These are phyloP conservation scores for Pissodes strobi DNA, from an alignment of 1,140 invertebrate genomes.

Conservation along the genomic window DNA sequence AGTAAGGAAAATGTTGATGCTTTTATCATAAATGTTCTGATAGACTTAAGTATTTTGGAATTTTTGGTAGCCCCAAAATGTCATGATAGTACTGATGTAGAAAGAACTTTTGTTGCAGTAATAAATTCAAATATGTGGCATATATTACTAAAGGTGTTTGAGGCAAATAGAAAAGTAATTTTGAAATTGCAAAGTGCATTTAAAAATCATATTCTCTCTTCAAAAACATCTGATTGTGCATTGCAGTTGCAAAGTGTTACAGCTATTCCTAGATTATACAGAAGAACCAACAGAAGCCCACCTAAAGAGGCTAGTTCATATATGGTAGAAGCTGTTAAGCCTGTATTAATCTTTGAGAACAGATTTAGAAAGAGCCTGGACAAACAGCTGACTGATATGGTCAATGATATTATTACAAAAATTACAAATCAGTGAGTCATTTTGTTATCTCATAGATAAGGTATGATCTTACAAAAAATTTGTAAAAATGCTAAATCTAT, in stretches of 20 bases:
- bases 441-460: too few relatives aligned
- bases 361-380: slow-evolving; percentile 60
- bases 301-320: slow-evolving; percentile 80
- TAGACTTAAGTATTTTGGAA: slow-evolving; percentile 42
- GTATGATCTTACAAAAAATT: too few relatives aligned
- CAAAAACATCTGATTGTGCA: slow-evolving; percentile 62
- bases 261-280: slow-evolving; percentile 89
- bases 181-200: slow-evolving; percentile 59
- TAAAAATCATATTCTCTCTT: slow-evolving; percentile 55
- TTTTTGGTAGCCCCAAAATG: slow-evolving; percentile 31
- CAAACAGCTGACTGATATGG: slow-evolving; percentile 24
- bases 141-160: slow-evolving; percentile 40
- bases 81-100: slow-evolving; percentile 22
- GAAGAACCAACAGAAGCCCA: slow-evolving; percentile 88
- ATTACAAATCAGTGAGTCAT: slow-evolving; percentile 45
- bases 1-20: slow-evolving; percentile 29
- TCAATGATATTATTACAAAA: slow-evolving; percentile 37
- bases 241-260: slow-evolving; percentile 74
- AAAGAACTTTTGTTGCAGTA: slow-evolving; percentile 42
- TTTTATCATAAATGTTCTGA: slow-evolving; percentile 44
- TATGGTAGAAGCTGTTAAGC: slow-evolving; percentile 69
- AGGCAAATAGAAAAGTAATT: slow-evolving; percentile 54
- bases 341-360: slow-evolving; percentile 65
- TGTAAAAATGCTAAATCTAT: too few relatives aligned
- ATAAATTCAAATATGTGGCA: slow-evolving; percentile 35